Base-by-base conservation (phyloP, 2,888 invertebrate genomes). In the Pammene fasciana region DNA sequence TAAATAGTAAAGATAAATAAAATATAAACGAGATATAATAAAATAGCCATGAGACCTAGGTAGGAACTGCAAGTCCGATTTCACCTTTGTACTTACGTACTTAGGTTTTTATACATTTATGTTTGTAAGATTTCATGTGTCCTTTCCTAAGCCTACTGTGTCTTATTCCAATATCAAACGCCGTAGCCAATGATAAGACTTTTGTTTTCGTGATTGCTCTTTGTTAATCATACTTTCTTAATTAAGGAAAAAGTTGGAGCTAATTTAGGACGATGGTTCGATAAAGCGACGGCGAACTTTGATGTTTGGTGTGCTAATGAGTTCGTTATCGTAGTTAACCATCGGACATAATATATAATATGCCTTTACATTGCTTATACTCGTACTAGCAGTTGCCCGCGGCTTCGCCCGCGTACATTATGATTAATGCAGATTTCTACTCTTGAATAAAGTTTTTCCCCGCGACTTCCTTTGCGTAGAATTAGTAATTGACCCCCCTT, bases 221-320 rank as follows among this genome's bases (percentile, higher is more conserved):
- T 89, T 90, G 86, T 91, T 92, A 91, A 91, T 91, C 89, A 91
- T 90, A 91, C 88, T 91, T 91, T 87, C 88, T 85, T 91, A 90
- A 91, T 91, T 90, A 91, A 88, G 84, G 89, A 82, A 87, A 89
- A 90, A 87, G 83, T 89, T 86, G 81, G 75, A 79, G 84, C 82
- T 87, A 88, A 89, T 90, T 88, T 85, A 81, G 82, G 80, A 83
- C 84, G 88, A 90, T 89, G 82, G 81, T 71, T 64, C 86, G 89
- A 90, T 90, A 90, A 86, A 72, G 74, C 65, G 72, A 56, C 50
- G 54, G 59, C 46, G 61, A 75, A 74, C 68, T 75, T 75, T 73
- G 75, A 71, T 72, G 73, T 70, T 71, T 70, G 73, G 71, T 67
- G 74, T 79, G 83, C 82, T 90, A 89, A 87, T 86, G 86, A 86